Base-by-base conservation (phyloP, 2,113 vertebrate species). In the Pollachius pollachius region DNA sequence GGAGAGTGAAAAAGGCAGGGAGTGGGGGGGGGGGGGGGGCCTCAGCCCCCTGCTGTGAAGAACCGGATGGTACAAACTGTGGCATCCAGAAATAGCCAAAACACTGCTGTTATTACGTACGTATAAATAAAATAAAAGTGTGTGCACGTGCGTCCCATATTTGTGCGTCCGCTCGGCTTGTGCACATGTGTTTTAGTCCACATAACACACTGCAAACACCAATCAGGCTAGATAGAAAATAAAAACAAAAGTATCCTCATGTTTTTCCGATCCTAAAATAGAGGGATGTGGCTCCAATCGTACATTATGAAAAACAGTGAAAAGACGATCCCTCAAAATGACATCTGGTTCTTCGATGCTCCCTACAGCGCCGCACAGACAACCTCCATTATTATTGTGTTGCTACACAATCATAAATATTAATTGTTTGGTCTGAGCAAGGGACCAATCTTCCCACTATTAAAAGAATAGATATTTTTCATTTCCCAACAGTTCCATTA, bases 401-500 rank as follows among this genome's bases (percentile, higher is more conserved):
- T 70, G 68, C 59, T 65, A 85, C 69, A 72, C 74, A 78, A 78
- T 75, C 80, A 68, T 78, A 70, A 81, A 81, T 80, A 88, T 85
- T 78, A 84, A 88, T 85, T 83, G 80, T 85, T 86, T 87, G 67
- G 68, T 81, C 82, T 71, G 70, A 80, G 62, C 65, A 74, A 52
- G 23, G 64, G 71, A 59, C 78, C 77, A 75, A 74, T 80, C 69
- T 80, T 60, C 4, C 68, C 56, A 64, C 57, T 61, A 81, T 48
- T 68, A 73, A 78, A 85, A 65, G 71, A 70, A 69, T 52, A 59
- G 59, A 77, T 74, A 80, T 77, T 83, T 71, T 87, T 88, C 84
- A 85, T 86, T 86, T 85, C 72, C 25, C n/a, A 77, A 59, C 17
- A 9, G 57, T 17, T 59, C 17, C 73, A 23, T 21, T 18, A 5